Base-by-base conservation (phyloP, 2,888 invertebrate genomes). In the Campoplex capitator region DNA sequence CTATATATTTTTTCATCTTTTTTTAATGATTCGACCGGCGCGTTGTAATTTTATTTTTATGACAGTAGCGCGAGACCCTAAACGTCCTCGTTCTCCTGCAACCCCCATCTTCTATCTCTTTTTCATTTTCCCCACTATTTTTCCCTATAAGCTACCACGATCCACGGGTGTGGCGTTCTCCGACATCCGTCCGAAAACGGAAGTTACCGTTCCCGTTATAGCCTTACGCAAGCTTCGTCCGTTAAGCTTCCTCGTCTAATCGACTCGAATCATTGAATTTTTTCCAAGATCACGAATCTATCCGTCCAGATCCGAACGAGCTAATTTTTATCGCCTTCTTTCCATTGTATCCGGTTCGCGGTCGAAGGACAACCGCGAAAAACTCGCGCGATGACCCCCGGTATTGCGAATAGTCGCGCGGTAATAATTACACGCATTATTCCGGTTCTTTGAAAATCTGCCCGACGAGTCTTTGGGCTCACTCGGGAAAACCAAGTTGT, bases 181-280 rank as follows among this genome's bases (percentile, higher is more conserved):
- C 71, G 71, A 71, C 71, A 71, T 71, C 71, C 71, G 71, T n/a
- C 51, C 32, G 9, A 71, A 71, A 51, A 51, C 51, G 71, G 71
- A 71, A 51, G 51, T 18, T 16, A 28, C 71, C 3, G 28, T 32
- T 18, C 32, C 32, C 51, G 70, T n/a, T 45, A 9, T 35, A 28
- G 45, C 23, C 70, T 48, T 70, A 42, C 45, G 70, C 42, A 70
- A 28, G 42, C 45, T 28, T 68, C 68, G 42, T n/a, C 11, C 4
- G 13, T 9, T 23, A 23, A 23, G 23, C 70, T 23, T 42, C 8
- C 9, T 42, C 42, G 28, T 28, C 28, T 28, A 35, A 11, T 18
- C 23, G 23, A 23, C 7, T 16, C 7, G 35, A 18, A 35, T 35
- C 2, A 0, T 35, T 18, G 1, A 2, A 35, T 35, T 65, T 65